Evolutionary conservation across 2,888 invertebrate species (phyloP), one percentile per base, ranked within the genome.

Genomic region (Macrosoma leucophasiata): DNA sequence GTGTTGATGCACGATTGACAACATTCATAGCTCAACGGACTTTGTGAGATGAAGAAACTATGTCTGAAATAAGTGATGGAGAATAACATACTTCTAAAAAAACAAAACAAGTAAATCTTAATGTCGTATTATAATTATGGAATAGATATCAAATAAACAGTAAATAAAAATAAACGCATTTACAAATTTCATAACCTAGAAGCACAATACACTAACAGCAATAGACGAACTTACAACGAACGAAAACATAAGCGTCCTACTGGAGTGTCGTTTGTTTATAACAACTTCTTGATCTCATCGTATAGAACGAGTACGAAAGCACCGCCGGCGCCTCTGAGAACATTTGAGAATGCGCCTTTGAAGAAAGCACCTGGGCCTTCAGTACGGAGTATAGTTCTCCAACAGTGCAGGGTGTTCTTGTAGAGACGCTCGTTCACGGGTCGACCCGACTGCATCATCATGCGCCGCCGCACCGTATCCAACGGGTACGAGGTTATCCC

Each of bases 401-500:
- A 95, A 84, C 97, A 97, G 73, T 98, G 94, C 20, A 92, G 70
- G 14, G 97, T 96, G 78, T 86, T 95, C 85, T 93, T 96, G 88
- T 96, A 97, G 58, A 90, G 78, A 41, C 94, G 88, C 48, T 96
- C 94, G 31, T 87, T 72, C 59, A 87, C 85, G 42, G 89, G 89
- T 49, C 91, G 88, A 21, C 95, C 95, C 39, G 96, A 96, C 84
- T 97, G 97, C 97, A 98, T 98, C 97, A 98, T 98, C 95, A 98
- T 95, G 66, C 97, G 91, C 81, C 98, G 90, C 57, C 97, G 89
- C 60, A 93, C 92, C 32, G 97, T 97, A 75, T 98, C 97, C 78
- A 98, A 91, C 42, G 97, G 97, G 85, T 98, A 97, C 19, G 97
- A 97, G 19, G 94, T 86, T 56, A 98, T 91, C 58, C 97, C 97